Evolutionary conservation across 2,113 vertebrate species (phyloP).

Genomic region (Daboia siamensis): DNA sequence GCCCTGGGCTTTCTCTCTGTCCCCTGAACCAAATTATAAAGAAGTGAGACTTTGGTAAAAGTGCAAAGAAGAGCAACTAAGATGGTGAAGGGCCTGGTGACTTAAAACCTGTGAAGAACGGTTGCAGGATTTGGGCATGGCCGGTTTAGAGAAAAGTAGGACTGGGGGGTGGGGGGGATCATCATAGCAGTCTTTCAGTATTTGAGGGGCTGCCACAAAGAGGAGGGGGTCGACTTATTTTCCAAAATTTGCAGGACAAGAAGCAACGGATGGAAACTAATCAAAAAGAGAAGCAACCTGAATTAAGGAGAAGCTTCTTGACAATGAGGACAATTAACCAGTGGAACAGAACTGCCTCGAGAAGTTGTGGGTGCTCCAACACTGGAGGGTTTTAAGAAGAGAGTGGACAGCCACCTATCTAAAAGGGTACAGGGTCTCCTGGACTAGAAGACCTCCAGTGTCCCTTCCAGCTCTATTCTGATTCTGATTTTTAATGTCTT

Average conservation of each 20-base stretch:
- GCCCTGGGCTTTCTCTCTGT: background rate
- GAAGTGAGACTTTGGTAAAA: background rate
- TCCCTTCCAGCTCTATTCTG: background rate
- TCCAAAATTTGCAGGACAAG: background rate
- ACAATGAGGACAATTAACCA: background rate
- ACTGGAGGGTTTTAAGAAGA: background rate
- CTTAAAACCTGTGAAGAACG: background rate
- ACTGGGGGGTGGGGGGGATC: background rate
- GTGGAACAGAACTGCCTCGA: background rate
- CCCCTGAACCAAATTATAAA: background rate
- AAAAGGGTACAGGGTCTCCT: background rate
- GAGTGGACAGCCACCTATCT: background rate
- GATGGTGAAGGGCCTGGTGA: background rate
- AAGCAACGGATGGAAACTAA: background rate
- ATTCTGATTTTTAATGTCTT: background rate
- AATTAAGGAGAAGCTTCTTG: background rate
- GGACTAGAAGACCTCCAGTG: background rate
- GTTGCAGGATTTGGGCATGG: background rate
- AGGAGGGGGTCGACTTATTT: background rate
- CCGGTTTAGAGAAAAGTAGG: background rate
- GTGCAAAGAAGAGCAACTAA: background rate
- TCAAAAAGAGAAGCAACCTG: background rate
- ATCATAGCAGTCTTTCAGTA: background rate
- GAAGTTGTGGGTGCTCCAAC: background rate
- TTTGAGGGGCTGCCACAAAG: background rate